Base-by-base conservation (phyloP, 2,888 invertebrate species). In the Trichogramma dendrolimi region DNA sequence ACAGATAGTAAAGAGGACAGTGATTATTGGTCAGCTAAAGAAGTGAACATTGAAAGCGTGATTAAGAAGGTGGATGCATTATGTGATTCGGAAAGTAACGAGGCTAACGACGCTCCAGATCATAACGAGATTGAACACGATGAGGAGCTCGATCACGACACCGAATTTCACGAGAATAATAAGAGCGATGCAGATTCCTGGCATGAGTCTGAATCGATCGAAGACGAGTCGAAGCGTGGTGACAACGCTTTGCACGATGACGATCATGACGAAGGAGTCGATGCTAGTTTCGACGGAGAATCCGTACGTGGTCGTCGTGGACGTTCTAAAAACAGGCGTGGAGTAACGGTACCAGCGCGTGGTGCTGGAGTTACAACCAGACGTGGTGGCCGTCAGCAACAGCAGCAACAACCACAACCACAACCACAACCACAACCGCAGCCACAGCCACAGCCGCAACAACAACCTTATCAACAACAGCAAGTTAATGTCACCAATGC, bases 11-110 rank as follows among this genome's bases (percentile, higher is more conserved):
- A 87, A 68, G 88, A 90, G 70, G 89, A 89, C 73, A 87, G 85
- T 71, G 89, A 89, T 75, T 87, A 87, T 69, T 91, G 90, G 90
- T 88, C 88, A 44, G 87, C 88, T 5, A 90, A 90, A 76, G 90
- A 90, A 72, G 83, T 90, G 1, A 90, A 90, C 72, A 89, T 90
- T 67, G 90, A 91, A 69, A 90, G 90, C 27, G 91, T 91, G 2
- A 91, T 91, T 65, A 90, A 91, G 77, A 89, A 88, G 71, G 87
- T 89, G 0, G 89, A 89, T 70, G 87, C 87, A 1, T 76, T 88
- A 48, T 87, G 88, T 75, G 78, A 79, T 14, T 74, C 71, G 1
- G 78, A 78, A 48, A 71, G 69, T 6, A 75, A 75, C 74, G 75
- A 71, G 5, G 68, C 63, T 0, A 73, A 75, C 7, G 27, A 27